A percentile compares a stretch with the other conserved stretches of the same genome.
These are phyloP conservation scores for Meteorus sp. DNA, from an alignment of 1,140 invertebrate species.

Conservation along the genomic window DNA sequence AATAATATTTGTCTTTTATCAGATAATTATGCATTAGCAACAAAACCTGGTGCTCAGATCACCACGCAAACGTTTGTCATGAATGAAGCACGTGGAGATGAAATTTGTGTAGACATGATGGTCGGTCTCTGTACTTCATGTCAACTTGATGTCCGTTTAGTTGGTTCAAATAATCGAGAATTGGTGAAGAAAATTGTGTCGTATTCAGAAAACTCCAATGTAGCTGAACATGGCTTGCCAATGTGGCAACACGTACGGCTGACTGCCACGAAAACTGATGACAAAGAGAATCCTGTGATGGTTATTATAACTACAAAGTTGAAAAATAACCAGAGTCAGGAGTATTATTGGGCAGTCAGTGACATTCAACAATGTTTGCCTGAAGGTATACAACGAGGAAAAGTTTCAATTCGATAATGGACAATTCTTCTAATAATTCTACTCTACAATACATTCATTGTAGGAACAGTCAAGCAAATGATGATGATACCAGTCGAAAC, in stretches of 20 bases:
- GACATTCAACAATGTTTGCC: conserved; percentile 27
- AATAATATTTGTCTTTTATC: conserved; percentile 11
- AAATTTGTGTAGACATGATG: conserved; percentile 31
- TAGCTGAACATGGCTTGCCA: conserved; percentile 22
- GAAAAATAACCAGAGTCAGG: background rate
- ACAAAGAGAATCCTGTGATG: background rate
- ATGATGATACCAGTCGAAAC: background rate
- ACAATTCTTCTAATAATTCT: background rate
- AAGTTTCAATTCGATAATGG: background rate
- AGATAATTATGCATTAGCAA: conserved; percentile 32
- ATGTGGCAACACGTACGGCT: conserved; percentile 32
- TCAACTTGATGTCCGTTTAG: conserved; percentile 15
- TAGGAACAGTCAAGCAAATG: conserved; percentile 17
- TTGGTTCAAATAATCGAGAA: background rate
- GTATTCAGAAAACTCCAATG: background rate
- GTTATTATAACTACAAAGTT: conserved; percentile 4
- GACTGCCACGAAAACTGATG: background rate
- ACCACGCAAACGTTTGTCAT: background rate
- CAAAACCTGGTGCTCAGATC: conserved; percentile 4
- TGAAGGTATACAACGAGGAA: conserved; percentile 14
- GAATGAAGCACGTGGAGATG: background rate
- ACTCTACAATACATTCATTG: background rate
- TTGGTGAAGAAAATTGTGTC: background rate
- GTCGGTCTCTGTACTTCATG: conserved; percentile 33
- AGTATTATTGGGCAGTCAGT: conserved; percentile 26